Evolutionary conservation across 30 jellyfish, hydroid and myxozoan genomes (phyloP).

Genomic region (Cassiopea andromeda): DNA sequence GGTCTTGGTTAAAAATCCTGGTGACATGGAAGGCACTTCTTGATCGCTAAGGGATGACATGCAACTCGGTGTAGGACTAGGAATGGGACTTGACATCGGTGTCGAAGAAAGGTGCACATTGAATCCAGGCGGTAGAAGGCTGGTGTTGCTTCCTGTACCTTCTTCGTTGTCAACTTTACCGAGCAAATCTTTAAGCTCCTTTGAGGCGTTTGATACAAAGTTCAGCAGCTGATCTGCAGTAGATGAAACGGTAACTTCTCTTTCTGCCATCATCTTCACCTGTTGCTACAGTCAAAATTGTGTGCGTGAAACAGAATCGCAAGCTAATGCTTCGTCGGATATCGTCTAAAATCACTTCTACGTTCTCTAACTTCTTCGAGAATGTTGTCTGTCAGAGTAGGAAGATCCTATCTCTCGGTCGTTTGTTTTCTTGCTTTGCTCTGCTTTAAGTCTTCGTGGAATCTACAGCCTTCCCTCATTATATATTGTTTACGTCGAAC

Average conservation of each 20-base stretch:
- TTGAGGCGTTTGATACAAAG: slow-evolving; percentile 70
- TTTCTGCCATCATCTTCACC: slow-evolving; percentile 50
- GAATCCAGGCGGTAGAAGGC: slow-evolving; percentile 9
- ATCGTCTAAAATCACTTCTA: neutral
- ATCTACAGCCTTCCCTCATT: slow-evolving; percentile 28
- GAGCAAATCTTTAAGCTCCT: slow-evolving; percentile 67
- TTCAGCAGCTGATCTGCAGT: slow-evolving; percentile 45
- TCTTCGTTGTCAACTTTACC: slow-evolving; percentile 51
- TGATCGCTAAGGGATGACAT: slow-evolving; percentile 67
- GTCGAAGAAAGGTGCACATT: slow-evolving; percentile 32
- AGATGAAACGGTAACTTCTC: slow-evolving; percentile 1
- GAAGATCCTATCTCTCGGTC: neutral
- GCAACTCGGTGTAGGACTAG: slow-evolving; percentile 72
- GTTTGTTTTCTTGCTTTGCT: slow-evolving; percentile 4
- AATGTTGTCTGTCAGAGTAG: neutral
- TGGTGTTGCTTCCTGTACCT: neutral
- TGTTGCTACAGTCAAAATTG: neutral
- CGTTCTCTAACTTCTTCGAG: neutral
- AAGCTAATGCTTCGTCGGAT: neutral
- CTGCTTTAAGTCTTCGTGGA: slow-evolving; percentile 44
- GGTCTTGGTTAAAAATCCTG: slow-evolving; percentile 35
- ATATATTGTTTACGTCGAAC: slow-evolving; percentile 19
- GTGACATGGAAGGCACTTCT: slow-evolving; percentile 77
- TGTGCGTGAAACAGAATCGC: neutral
- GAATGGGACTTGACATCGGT: slow-evolving; percentile 58